Evolutionary conservation across 1,140 invertebrate genomes (phyloP).

Genomic region (Phocides pigmalion): DNA sequence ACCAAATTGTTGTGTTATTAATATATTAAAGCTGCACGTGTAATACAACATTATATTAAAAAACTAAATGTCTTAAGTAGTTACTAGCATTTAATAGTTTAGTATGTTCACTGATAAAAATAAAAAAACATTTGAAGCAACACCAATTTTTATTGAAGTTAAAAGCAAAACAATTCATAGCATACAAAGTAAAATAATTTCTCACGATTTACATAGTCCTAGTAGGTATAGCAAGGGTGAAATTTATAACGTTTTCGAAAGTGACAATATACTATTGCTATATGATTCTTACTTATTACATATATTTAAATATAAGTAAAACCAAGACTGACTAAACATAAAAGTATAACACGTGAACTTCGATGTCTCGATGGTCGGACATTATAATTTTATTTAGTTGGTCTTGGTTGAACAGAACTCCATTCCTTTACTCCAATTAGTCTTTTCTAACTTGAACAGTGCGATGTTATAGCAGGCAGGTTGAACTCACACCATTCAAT

Average conservation of each 20-base stretch:
- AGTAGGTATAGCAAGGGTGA: conserved; percentile 54
- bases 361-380: conserved; percentile 56
- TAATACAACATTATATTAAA: too few species aligned
- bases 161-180: conserved; percentile 65
- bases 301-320: conserved; percentile 74
- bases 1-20: too few species aligned
- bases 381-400: conserved; percentile 80
- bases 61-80: too few species aligned
- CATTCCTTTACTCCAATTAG: conserved; percentile 78
- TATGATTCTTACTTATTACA: conserved; percentile 52
- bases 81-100: too few species aligned
- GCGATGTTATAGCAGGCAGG: conserved; percentile 70
- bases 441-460: conserved; percentile 83
- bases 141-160: conserved; percentile 74
- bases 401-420: conserved; percentile 84
- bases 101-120: too few species aligned
- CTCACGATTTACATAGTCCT: conserved; percentile 45
- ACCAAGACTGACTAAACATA: conserved; percentile 84
- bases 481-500: conserved; percentile 81
- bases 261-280: conserved; percentile 57
- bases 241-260: conserved; percentile 51
- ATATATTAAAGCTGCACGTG: too few species aligned
- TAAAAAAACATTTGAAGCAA: conserved; percentile 60
- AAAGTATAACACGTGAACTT: conserved; percentile 68
- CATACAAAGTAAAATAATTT: conserved; percentile 37